Evolutionary conservation across 30 jellyfish, hydroid and myxozoan genomes (phyloP).

Genomic region (Turritopsis dohrnii): DNA sequence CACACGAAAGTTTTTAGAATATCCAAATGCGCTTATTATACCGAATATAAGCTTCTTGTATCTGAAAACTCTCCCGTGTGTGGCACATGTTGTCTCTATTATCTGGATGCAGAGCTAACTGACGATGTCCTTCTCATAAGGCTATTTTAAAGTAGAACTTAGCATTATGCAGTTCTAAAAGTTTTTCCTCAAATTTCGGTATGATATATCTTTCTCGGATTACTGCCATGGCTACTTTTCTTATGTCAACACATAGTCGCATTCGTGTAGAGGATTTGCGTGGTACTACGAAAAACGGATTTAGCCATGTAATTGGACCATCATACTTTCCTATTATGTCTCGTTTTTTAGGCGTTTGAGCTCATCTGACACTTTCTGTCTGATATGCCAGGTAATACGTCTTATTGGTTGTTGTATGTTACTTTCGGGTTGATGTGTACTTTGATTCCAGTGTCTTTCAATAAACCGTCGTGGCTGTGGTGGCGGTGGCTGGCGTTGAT

Average conservation of each 20-base stretch:
- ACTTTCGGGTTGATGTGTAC: background rate
- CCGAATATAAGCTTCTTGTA: constrained; percentile 35
- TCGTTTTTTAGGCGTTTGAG: background rate
- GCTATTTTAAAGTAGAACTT: constrained; percentile 24
- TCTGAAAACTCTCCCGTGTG: constrained; percentile 35
- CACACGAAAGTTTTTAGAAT: too few species aligned
- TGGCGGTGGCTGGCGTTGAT: background rate
- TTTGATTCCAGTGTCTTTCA: constrained; percentile 15
- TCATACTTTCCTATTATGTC: background rate
- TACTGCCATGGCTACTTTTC: background rate
- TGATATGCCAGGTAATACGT: background rate
- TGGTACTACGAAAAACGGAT: background rate
- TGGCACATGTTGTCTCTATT: constrained; percentile 40
- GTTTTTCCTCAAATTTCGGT: constrained; percentile 34
- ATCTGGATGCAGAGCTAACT: constrained; percentile 32
- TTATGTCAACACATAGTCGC: background rate
- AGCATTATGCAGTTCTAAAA: constrained; percentile 34
- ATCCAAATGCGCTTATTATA: constrained; percentile 22
- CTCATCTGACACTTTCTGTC: background rate
- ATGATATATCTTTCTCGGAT: constrained; percentile 23
- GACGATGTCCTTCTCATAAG: constrained; percentile 31
- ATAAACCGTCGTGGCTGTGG: background rate
- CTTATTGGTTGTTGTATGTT: background rate
- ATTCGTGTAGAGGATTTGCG: background rate
- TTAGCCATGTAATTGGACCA: constrained; percentile 10